phyloP scores from a whole-genome alignment of 2,888 invertebrate genomes.

The Epinotia ramella region DNA sequence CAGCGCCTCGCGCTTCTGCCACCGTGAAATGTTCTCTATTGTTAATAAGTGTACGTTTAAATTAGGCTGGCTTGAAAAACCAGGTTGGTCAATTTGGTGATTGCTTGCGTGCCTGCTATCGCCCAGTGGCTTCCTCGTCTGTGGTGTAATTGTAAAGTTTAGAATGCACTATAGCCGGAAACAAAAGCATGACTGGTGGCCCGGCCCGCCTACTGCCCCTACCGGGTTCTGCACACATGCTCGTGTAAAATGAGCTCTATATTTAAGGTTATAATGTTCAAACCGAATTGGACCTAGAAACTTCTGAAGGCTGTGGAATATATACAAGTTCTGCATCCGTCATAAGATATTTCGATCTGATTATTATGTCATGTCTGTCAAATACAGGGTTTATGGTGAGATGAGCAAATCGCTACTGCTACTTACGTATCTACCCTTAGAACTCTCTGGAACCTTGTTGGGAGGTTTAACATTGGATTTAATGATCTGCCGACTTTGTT shows the following conservation, averaged over 20 bases:
- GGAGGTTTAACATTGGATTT: background rate
- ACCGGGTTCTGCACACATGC: background rate
- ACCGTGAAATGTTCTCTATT: background rate
- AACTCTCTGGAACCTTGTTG: no score
- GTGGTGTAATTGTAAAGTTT: background rate
- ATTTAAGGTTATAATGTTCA: background rate
- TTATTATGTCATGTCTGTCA: no score
- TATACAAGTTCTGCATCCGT: background rate
- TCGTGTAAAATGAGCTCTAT: background rate
- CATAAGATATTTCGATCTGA: background rate
- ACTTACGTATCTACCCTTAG: no score
- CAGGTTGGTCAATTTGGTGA: background rate
- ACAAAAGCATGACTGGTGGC: background rate
- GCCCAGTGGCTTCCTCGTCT: background rate
- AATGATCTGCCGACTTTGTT: background rate
- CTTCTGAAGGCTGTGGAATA: background rate
- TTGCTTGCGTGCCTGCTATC: background rate
- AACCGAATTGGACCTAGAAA: background rate
- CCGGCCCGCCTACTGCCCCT: background rate
- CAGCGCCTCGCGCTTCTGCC: background rate
- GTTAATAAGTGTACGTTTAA: background rate
- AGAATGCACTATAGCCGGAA: background rate
- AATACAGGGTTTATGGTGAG: no score
- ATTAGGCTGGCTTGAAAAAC: background rate
- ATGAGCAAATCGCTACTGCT: no score